Conservation (phyloP, 1,140 invertebrate species). For the Lasaia peninsularis region DNA sequence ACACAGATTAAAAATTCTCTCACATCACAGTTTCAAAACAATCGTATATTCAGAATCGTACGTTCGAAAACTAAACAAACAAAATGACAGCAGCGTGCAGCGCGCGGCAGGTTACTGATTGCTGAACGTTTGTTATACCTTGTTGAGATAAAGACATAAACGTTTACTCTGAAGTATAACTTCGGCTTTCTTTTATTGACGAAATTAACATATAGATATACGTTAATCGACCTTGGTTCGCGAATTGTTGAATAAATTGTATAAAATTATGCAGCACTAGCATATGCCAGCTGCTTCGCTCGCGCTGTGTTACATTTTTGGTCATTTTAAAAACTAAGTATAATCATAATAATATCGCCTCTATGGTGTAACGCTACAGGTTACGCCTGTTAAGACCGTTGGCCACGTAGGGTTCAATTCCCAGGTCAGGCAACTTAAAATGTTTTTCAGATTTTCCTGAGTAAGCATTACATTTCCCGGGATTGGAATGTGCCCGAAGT, state of each 20-base stretch:
- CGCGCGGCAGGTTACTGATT: constrained; percentile 5
- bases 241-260: not conserved
- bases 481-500: too few species aligned
- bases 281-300: too few species aligned
- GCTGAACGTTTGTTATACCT: not conserved
- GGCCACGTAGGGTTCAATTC: too few species aligned
- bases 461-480: too few species aligned
- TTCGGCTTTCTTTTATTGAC: constrained; percentile 7
- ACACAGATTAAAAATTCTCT: constrained; percentile 6
- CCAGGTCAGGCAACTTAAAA: too few species aligned
- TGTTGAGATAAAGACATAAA: constrained; percentile 4
- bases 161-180: constrained; percentile 6
- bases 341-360: too few species aligned
- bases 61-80: constrained; percentile 5
- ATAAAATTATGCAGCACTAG: too few species aligned
- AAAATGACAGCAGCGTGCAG: not conserved
- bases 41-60: not conserved
- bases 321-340: too few species aligned
- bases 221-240: not conserved
- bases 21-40: constrained; percentile 1
- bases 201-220: not conserved
- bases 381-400: too few species aligned
- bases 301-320: too few species aligned
- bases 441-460: too few species aligned
- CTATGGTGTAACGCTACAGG: too few species aligned